Conservation (phyloP, 1,140 invertebrate species). For the Trypoxylus dichotomus region DNA sequence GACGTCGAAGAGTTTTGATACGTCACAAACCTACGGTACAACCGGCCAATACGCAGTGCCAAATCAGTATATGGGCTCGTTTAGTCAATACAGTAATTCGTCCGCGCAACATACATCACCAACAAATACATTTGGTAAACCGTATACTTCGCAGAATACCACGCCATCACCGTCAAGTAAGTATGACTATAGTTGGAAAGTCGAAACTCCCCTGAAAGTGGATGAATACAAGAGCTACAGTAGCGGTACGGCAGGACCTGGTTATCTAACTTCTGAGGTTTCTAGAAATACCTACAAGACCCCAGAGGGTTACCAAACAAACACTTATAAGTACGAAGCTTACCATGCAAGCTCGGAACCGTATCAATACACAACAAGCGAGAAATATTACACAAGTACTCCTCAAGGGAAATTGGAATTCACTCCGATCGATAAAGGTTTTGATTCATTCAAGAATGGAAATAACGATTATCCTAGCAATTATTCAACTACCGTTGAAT, state of each 20-base stretch:
- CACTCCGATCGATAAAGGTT: slow-evolving; percentile 39
- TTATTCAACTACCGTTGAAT: slow-evolving; percentile 53
- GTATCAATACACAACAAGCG: slow-evolving; percentile 52
- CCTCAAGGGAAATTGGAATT: slow-evolving; percentile 40
- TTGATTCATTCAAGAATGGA: slow-evolving; percentile 47
- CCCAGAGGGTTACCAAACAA: slow-evolving; percentile 49
- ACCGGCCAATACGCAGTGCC: slow-evolving; percentile 5
- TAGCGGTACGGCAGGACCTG: slow-evolving; percentile 33
- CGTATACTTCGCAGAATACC: slow-evolving; percentile 30
- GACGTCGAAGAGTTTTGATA: neutral
- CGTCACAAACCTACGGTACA: slow-evolving; percentile 10
- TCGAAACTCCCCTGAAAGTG: slow-evolving; percentile 3
- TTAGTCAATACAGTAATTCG: neutral
- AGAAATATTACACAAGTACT: slow-evolving; percentile 55
- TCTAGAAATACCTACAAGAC: slow-evolving; percentile 48
- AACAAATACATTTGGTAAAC: slow-evolving; percentile 17
- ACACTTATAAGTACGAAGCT: slow-evolving; percentile 49
- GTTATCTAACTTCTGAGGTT: slow-evolving; percentile 47
- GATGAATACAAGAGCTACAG: neutral
- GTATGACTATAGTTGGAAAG: neutral
- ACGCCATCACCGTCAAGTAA: slow-evolving; percentile 10
- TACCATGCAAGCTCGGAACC: slow-evolving; percentile 44
- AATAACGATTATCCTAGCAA: slow-evolving; percentile 39
- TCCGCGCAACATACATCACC: slow-evolving; percentile 12
- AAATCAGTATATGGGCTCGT: neutral